These are phyloP conservation scores for Melanchra persicariae DNA, from an alignment of 2,888 invertebrate genomes.

Conservation along the genomic window DNA sequence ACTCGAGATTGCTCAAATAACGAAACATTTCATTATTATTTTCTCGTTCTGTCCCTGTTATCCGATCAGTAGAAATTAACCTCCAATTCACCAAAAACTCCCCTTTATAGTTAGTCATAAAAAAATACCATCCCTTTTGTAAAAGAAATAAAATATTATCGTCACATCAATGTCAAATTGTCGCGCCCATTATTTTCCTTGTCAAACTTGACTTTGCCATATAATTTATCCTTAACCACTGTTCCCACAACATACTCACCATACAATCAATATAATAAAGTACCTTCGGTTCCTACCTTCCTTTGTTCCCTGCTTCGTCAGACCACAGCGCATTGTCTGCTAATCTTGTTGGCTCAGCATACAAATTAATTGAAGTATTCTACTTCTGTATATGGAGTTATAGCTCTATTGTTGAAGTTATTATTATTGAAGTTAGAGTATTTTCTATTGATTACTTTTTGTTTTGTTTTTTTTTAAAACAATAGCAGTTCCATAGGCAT, in stretches of 20 bases:
- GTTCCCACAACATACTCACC: neutral
- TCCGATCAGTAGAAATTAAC: too few species aligned
- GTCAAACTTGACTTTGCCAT: neutral
- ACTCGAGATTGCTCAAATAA: too few species aligned
- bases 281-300: constrained; percentile 4
- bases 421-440: constrained; percentile 41
- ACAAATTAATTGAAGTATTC: constrained; percentile 54
- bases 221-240: neutral
- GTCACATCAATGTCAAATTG: too few species aligned
- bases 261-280: constrained; percentile 1
- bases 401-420: constrained; percentile 42
- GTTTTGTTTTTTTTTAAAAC: constrained; percentile 18
- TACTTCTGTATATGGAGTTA: constrained; percentile 23
- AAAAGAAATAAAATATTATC: too few species aligned
- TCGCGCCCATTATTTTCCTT: too few species aligned
- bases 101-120: neutral
- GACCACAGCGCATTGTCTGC: constrained; percentile 45
- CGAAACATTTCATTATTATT: too few species aligned
- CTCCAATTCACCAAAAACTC: neutral
- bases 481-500: neutral
- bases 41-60: too few species aligned
- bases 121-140: too few species aligned
- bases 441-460: constrained; percentile 8
- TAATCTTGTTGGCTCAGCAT: constrained; percentile 58
- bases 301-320: constrained; percentile 38